Percentiles rank a stretch among this genome's conserved stretches.
Evolutionary conservation across 2,113 vertebrate species (phyloP).

Genomic region (Brachypteracias leptosomus): DNA sequence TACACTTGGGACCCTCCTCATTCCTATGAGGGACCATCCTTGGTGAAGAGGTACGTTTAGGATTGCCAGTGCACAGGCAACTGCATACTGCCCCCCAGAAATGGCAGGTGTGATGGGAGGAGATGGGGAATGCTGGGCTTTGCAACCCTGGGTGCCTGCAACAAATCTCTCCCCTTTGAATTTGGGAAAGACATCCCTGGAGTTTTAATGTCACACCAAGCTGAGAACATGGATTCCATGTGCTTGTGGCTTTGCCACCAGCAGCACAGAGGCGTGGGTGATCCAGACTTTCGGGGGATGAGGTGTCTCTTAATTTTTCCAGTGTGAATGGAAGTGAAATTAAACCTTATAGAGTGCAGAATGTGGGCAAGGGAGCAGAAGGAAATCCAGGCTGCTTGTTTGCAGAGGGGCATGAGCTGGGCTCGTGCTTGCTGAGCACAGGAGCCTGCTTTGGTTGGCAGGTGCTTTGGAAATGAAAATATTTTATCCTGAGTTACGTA

Average conservation of each 20-base stretch:
- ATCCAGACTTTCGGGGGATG: neutral
- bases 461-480: neutral
- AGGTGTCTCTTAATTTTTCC: neutral
- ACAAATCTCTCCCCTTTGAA: neutral
- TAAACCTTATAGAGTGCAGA: neutral
- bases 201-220: neutral
- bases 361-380: neutral
- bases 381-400: neutral
- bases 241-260: neutral
- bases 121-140: neutral
- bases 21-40: neutral
- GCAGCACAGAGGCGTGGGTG: neutral
- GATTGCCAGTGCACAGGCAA: neutral
- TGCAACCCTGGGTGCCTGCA: neutral
- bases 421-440: neutral
- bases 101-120: neutral
- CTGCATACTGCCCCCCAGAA: neutral
- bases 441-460: conserved; percentile 10
- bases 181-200: neutral
- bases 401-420: neutral
- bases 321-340: neutral
- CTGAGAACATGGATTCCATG: neutral
- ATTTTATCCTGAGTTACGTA: neutral
- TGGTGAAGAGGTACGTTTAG: neutral
- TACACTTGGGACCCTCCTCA: neutral